These are phyloP conservation scores for Trissoscelio sp. DNA, from an alignment of 2,888 invertebrate species.

Conservation along the genomic window DNA sequence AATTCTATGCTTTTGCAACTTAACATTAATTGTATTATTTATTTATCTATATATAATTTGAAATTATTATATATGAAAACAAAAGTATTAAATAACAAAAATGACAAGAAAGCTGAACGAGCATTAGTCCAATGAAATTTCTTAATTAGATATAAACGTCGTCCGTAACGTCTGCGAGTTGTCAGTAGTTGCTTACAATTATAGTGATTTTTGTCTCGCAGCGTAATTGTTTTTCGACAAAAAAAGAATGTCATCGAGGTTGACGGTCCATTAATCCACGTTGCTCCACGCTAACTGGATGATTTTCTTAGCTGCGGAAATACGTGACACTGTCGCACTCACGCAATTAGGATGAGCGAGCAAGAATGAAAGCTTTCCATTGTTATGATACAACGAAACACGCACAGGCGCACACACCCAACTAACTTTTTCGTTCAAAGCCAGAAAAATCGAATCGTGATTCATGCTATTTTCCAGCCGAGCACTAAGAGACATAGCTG, in stretches of 20 bases:
- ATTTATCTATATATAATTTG: no score
- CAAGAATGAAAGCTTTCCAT: conserved; percentile 26
- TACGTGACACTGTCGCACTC: conserved; percentile 22
- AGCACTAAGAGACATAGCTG: conserved; percentile 14
- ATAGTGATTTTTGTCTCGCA: conserved; percentile 30
- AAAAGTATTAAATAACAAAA: no score
- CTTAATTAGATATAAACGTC: conserved; percentile 32
- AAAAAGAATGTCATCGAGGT: conserved; percentile 10
- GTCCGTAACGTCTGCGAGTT: conserved; percentile 15
- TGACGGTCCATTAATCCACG: conserved; percentile 48
- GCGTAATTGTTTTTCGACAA: conserved; percentile 19
- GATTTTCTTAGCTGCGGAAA: conserved; percentile 23
- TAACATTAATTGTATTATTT: no score
- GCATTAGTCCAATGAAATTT: conserved; percentile 15
- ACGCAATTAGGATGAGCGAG: conserved; percentile 32
- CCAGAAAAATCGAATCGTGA: conserved; percentile 28
- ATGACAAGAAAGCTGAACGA: no score
- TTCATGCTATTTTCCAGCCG: conserved; percentile 23
- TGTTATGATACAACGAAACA: conserved; percentile 29
- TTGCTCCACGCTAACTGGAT: conserved; percentile 23
- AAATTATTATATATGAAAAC: no score
- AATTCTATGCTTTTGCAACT: no score
- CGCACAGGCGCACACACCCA: not conserved
- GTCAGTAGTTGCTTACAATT: conserved; percentile 8
- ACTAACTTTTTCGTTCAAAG: conserved; percentile 15